phyloP scores from a whole-genome alignment of 1,140 invertebrate species.

The Trachymyrmex septentrionalis region DNA sequence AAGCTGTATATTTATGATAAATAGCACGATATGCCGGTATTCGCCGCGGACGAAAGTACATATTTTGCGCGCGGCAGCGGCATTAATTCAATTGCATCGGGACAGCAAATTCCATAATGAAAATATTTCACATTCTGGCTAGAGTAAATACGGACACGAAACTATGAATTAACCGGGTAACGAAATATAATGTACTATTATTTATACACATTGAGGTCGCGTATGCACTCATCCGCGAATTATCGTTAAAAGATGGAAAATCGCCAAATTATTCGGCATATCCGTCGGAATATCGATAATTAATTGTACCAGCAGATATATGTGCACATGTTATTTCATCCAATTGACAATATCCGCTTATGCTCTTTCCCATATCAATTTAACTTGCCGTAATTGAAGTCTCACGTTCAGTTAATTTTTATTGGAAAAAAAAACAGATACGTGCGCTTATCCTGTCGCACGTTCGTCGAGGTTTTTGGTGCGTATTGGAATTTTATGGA shows the following conservation, averaged over 20 bases:
- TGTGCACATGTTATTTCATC: background rate
- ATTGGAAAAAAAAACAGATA: background rate
- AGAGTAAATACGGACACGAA: conserved; percentile 12
- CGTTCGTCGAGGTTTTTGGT: background rate
- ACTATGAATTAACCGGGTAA: conserved; percentile 23
- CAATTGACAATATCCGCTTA: conserved; percentile 5
- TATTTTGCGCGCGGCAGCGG: background rate
- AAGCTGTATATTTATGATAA: conserved; percentile 12
- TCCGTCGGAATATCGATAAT: conserved; percentile 1
- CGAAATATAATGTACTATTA: conserved; percentile 32
- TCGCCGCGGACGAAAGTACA: conserved; percentile 1
- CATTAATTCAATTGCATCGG: conserved; percentile 37
- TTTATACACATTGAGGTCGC: background rate
- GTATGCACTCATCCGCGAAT: background rate
- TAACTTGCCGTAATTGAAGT: background rate
- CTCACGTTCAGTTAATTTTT: background rate
- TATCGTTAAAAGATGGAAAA: conserved; percentile 12
- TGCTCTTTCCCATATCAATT: background rate
- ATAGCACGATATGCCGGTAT: background rate
- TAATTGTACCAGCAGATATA: background rate
- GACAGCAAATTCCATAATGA: conserved; percentile 21
- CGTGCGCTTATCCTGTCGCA: background rate
- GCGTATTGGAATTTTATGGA: background rate
- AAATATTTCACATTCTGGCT: background rate
- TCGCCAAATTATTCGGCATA: background rate